Evolutionary conservation across 2,113 vertebrate genomes (phyloP), one percentile per base, ranked within the genome.

Genomic region (Nibea coibor): DNA sequence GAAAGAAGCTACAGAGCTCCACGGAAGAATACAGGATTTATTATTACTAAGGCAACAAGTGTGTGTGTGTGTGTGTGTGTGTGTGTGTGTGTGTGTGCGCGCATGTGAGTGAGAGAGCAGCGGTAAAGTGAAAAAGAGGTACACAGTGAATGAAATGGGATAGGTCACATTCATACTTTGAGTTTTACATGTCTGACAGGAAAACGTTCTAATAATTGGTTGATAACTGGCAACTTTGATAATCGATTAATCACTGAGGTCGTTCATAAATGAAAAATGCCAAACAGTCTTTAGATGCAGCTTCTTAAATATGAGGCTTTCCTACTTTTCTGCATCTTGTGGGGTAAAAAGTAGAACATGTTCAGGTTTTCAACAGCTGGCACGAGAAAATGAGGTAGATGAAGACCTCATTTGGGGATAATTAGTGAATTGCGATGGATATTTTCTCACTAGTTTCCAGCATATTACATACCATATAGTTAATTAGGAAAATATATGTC

Each of bases 1-100:
- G 67, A 87, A 75, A 87, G 74, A 65, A 53, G 78, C 62, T 22
- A 42, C 69, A 72, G 10, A 50, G 63, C 22, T 50, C 26, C 24
- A 3, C 1, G 62, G 42, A 61, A 57, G 69, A 53, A 68, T 68
- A 77, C 70, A 54, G 26, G 43, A 53, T 79, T 87, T 76, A 72
- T 54, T 4, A 75, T 70, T 22, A 2, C 75, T 16, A 57, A 56
- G 1, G 87, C 78, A 84, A 90, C 83, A 76, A 83, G 66, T 47
- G 22, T 4, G 43, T 63, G 66, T 54, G 66, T 65, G 65, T 73
- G 56, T 42, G 53, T 50, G 45, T 75, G 71, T 31, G 5, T 6
- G 31, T 31, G 5, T 3, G 28, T n/a, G n/a, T n/a, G n/a, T n/a
- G n/a, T n/a, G n/a, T n/a, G n/a, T n/a, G n/a, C n/a, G n/a, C n/a